Evolutionary conservation across 2,888 invertebrate species (phyloP).

Genomic region (Tachina fera): DNA sequence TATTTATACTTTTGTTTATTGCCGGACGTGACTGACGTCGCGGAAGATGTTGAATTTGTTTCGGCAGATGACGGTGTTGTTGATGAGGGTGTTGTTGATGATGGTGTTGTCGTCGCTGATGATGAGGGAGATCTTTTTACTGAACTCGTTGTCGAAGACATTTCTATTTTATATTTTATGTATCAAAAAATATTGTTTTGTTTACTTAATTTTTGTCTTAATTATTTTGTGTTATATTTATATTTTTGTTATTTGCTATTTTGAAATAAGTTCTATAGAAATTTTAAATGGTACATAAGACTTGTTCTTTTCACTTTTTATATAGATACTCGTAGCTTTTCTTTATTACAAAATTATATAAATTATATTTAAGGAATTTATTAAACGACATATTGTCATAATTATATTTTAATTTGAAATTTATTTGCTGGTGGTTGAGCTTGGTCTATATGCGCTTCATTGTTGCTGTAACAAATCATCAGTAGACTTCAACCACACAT

Average conservation of each 20-base stretch:
- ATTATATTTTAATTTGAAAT: too few relatives aligned
- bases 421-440: too few relatives aligned
- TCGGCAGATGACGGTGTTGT: constrained; percentile 57
- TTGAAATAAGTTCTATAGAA: neutral
- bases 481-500: too few relatives aligned
- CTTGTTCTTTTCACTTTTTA: neutral
- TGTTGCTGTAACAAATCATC: too few relatives aligned
- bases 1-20: constrained; percentile 80
- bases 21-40: constrained; percentile 73
- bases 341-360: too few relatives aligned
- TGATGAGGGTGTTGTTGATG: constrained; percentile 72
- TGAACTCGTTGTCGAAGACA: constrained; percentile 78
- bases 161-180: constrained; percentile 55
- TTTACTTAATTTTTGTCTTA: constrained; percentile 19
- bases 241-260: constrained; percentile 2
- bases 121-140: constrained; percentile 75
- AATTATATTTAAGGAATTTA: too few relatives aligned
- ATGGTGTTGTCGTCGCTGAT: constrained; percentile 73
- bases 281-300: neutral
- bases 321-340: too few relatives aligned
- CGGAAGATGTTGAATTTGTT: constrained; percentile 67
- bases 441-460: too few relatives aligned
- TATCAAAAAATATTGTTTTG: constrained; percentile 36
- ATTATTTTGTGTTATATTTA: neutral
- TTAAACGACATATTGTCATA: too few relatives aligned